Percentiles rank a stretch among this genome's conserved stretches.
Conservation (phyloP, 2,797 vertebrate genomes). For the Threskiornis aethiopicus region DNA sequence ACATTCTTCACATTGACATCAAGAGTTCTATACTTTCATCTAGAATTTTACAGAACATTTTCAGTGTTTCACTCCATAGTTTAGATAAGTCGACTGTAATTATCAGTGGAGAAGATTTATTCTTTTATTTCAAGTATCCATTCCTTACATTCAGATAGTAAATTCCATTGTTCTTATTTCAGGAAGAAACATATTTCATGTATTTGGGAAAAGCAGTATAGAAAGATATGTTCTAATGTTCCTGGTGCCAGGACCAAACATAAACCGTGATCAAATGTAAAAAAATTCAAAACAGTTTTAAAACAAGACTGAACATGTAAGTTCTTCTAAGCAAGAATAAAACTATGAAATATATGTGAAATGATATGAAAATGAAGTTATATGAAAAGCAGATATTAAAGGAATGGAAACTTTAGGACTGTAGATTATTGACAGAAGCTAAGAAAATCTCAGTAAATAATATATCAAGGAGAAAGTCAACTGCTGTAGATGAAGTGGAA, state of each 20-base stretch:
- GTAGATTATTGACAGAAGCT: background rate
- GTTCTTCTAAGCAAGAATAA: background rate
- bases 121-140: background rate
- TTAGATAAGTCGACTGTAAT: background rate
- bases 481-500: background rate
- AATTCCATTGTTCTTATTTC: background rate
- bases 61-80: background rate
- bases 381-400: background rate
- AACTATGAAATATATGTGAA: background rate
- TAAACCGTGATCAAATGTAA: background rate
- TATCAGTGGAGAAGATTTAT: background rate
- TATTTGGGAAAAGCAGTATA: background rate
- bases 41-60: background rate
- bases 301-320: background rate
- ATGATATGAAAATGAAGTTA: too few species aligned
- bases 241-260: background rate
- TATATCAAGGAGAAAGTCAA: background rate
- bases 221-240: background rate
- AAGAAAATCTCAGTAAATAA: background rate
- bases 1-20: background rate
- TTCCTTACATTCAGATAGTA: background rate
- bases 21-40: background rate
- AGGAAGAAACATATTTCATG: background rate
- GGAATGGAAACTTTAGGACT: background rate
- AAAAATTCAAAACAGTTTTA: background rate